Evolutionary conservation across 2,888 invertebrate genomes (phyloP), one percentile per base, ranked within the genome.

Genomic region (Dynastes maya): DNA sequence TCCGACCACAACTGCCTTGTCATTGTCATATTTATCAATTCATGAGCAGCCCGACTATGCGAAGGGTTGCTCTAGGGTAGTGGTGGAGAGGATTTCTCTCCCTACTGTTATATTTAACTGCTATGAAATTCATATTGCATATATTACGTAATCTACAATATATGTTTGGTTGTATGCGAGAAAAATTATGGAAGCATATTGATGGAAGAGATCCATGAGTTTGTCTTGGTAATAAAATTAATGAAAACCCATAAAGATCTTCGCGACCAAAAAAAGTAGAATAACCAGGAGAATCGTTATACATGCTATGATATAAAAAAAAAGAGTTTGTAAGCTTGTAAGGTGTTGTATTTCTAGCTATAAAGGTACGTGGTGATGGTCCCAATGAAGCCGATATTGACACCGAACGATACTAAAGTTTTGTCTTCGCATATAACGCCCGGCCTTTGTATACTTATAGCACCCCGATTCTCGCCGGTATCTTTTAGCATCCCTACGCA

Each of bases 331-430:
- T 45, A 67, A 67, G 40, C n/a, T 67, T 37, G 45, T 67, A 67
- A 16, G 40, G 65, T 65, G 65, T 67, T 45, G 65, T 65, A 37
- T 65, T 45, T 45, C 40, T 45, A 67, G 32, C 45, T 40, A 67
- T 61, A 61, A 61, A 61, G 61, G 61, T 61, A 61, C 61, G 29
- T 11, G 67, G 5, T 67, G 67, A 87, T 87, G 84, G 87, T 85
- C 86, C 86, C 87, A 83, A 82, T 45, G 67, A 67, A 67, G 16
- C 67, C 84, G 87, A 86, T 86, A 87, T 87, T 86, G 87, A 86
- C 87, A 87, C 87, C 86, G 86, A 87, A 87, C 85, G 85, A 85
- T 86, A 86, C 87, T 87, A 87, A 86, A 87, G 87, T 87, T 87
- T 86, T 87, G 86, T 86, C 85, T 85, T 85, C 83, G 78, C 86